Base-by-base conservation (phyloP, 2,113 vertebrate species). In the Misgurnus anguillicaudatus region DNA sequence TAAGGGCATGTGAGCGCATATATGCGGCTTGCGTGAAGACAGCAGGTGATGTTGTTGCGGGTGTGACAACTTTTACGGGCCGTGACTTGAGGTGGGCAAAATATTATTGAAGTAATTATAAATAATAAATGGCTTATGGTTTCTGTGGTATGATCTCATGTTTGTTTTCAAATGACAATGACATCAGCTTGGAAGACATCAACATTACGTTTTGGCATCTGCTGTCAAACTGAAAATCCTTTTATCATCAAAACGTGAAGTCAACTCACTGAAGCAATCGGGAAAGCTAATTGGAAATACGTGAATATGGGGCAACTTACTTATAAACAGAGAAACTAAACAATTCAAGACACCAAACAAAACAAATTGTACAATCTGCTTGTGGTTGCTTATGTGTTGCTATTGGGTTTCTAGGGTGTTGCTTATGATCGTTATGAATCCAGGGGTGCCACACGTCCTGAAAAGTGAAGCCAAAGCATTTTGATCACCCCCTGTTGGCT, bases 81-180 rank as follows among this genome's bases (percentile, higher is more conserved):
- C 38, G 41, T 75, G 60, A 65, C 51, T 48, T 39, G 48, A 9
- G 53, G 16, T n/a, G 55, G 69, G 57, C 61, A 79, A 82, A 84
- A 84, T 84, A 84, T 84, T 84, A 82, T 84, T 82, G 64, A 60
- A 84, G 76, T 75, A 79, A 72, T 79, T 81, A 31, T 31, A 31
- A 31, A 31, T 31, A 84, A 71, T 60, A 62, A 76, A 79, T 79
- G 53, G 62, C 69, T 79, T 24, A 72, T 82, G 73, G 19, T 79
- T 42, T 82, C 82, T 84, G 76, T 60, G 64, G 13, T 67, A 60
- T 84, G 83, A 84, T 68, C 76, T 84, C 80, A 84, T 82, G 71
- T 82, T 76, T 82, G 76, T 79, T 82, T 70, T 77, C 38, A 57
- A 55, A 51, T 19, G 65, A 53, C 71, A 71, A 24, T 84, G 80